Conservation (phyloP, 2,113 vertebrate species). For the Caloenas nicobarica region DNA sequence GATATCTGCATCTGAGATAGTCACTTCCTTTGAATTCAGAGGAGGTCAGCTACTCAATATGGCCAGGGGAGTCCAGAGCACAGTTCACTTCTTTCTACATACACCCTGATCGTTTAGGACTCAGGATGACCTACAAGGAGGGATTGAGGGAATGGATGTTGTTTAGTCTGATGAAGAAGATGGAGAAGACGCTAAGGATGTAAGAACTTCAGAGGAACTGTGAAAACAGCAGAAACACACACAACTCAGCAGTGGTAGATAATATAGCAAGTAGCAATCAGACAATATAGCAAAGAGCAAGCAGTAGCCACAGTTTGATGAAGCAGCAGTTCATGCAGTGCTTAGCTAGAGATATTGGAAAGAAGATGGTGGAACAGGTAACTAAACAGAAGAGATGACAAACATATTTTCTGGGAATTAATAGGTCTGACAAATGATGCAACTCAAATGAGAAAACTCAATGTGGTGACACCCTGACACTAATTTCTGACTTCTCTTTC, state of each 20-base stretch:
- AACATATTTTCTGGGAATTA: not conserved
- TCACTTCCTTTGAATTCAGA: not conserved
- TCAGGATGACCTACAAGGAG: not conserved
- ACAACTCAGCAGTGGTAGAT: not conserved
- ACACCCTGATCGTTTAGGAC: accelerated
- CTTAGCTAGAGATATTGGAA: not conserved
- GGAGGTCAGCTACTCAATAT: not conserved
- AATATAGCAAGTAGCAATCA: not conserved
- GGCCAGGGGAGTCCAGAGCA: not conserved
- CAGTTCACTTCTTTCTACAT: not conserved
- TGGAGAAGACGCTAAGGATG: not conserved
- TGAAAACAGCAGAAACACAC: not conserved
- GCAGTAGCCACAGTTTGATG: not conserved
- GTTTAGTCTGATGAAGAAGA: not conserved
- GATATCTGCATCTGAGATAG: not conserved
- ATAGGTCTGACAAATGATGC: not conserved
- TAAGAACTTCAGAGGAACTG: not conserved
- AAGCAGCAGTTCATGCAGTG: not conserved
- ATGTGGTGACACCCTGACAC: not conserved
- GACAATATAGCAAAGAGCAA: not conserved
- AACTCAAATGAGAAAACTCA: not conserved
- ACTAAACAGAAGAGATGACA: not conserved
- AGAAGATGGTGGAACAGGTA: not conserved
- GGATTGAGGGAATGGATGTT: not conserved
- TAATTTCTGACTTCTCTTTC: not conserved